Base-by-base conservation (phyloP, 2,888 invertebrate species). In the Heteromyza rotundicornis region DNA sequence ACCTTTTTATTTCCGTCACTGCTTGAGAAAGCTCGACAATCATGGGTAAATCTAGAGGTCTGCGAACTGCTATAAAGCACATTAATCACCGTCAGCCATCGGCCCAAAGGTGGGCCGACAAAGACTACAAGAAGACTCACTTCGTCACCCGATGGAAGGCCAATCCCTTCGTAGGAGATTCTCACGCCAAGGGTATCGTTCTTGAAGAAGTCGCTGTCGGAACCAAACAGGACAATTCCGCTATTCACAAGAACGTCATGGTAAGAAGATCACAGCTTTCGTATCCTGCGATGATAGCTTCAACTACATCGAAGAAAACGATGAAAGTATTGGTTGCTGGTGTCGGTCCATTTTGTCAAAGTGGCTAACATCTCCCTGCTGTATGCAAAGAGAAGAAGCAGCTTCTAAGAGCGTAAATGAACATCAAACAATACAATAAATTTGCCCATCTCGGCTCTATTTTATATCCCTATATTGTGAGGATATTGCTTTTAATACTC, bases 61-160 rank as follows among this genome's bases (percentile, higher is more conserved):
- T 99, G 81, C 92, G 95, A 80, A 99, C 99, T 77, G 99, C 98
- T 77, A 92, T 99, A 82, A 99, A 99, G 87, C 95, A 98, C 87
- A 95, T 95, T 77, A 95, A 95, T 84, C 97, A 98, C 84, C 92
- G 99, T 79, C 90, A 98, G n/a, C n/a, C n/a, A n/a, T n/a, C n/a
- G 75, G 96, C 96, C 76, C 98, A 99, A 86, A 89, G 96, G 85
- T 99, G 99, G 99, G 95, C 97, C 68, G 99, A 99, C 84, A 98
- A 98, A 83, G 96, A 98, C 80, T 99, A 96, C 88, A 99, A 99
- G 86, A 99, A 99, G 84, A 98, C 98, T 78, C 98, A 99, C 89
- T 92, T 99, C 87, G 99, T 98, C 70, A 99, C 99, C 62, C 90
- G 98, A 80, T 99, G 98, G 98, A 99, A 99, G 92, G 96, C 98